Evolutionary conservation across 1,140 invertebrate species (phyloP).

Genomic region (Aradophagus sp.): DNA sequence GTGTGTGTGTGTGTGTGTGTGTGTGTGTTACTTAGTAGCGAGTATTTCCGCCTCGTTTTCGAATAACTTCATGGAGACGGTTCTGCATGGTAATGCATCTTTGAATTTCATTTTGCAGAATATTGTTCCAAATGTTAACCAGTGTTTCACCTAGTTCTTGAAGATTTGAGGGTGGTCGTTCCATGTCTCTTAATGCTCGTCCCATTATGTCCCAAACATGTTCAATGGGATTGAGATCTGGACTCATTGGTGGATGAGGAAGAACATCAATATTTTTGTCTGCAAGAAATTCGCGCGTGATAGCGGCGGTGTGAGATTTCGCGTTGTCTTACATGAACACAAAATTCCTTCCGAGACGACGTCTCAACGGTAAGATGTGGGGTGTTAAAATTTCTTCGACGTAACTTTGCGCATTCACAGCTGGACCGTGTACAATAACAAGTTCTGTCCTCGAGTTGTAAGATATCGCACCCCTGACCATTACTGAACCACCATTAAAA

Average conservation of each 20-base stretch:
- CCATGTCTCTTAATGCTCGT: neutral
- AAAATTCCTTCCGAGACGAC: constrained; percentile 2
- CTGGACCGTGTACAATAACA: constrained; percentile 2
- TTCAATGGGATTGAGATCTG: constrained; percentile 11
- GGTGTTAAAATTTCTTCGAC: constrained; percentile 10
- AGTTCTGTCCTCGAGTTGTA: constrained; percentile 1
- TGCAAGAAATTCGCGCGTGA: constrained; percentile 6
- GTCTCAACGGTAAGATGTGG: constrained; percentile 16
- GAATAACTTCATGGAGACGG: no score
- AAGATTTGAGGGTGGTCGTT: constrained; percentile 3
- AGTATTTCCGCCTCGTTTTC: no score
- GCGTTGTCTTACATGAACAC: constrained; percentile 18
- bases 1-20: no score
- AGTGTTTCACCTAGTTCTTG: neutral
- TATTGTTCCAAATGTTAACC: constrained; percentile 1
- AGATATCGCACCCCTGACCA: constrained; percentile 6
- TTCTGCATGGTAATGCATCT: no score
- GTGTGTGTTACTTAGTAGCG: no score
- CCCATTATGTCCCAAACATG: constrained; percentile 17
- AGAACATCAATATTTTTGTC: constrained; percentile 8
- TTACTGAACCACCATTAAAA: constrained; percentile 1
- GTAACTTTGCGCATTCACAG: constrained; percentile 6
- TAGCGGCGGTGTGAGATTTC: constrained; percentile 4
- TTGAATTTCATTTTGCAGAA: constrained; percentile 1
- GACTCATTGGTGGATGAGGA: constrained; percentile 5